Percentiles rank a stretch among this genome's conserved stretches.
Conservation (phyloP, 1,140 invertebrate genomes). For the Proales similis region DNA sequence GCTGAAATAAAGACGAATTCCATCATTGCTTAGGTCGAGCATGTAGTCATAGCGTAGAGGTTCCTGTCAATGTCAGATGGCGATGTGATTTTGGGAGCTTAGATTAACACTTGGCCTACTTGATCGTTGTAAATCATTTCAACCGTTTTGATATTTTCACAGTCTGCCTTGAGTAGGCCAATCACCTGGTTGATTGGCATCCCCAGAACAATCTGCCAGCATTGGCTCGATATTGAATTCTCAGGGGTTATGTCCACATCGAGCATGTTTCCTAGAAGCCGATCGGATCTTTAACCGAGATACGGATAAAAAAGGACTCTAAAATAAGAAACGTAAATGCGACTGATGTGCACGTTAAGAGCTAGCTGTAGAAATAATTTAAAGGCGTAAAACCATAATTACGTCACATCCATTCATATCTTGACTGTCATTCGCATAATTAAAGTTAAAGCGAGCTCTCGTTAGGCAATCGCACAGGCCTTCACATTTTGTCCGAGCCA, state of each 20-base stretch:
- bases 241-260: slow-evolving; percentile 31
- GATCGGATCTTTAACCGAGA: no score
- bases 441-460: no score
- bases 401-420: no score
- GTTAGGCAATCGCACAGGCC: no score
- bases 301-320: no score
- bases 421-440: no score
- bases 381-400: no score
- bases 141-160: slow-evolving; percentile 23
- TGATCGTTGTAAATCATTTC: slow-evolving; percentile 36
- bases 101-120: not conserved
- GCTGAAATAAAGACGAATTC: slow-evolving; percentile 24
- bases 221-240: slow-evolving; percentile 12
- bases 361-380: no score
- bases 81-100: not conserved
- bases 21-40: slow-evolving; percentile 15
- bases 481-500: no score
- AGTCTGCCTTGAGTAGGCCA: slow-evolving; percentile 22
- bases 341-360: no score
- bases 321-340: no score
- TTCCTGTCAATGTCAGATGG: not conserved
- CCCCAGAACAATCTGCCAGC: slow-evolving; percentile 36
- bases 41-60: slow-evolving; percentile 30
- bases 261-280: slow-evolving; percentile 26
- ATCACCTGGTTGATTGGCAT: slow-evolving; percentile 37